Conservation (phyloP, 92 coral and sea anemone species). For the Heliopora coerulea region DNA sequence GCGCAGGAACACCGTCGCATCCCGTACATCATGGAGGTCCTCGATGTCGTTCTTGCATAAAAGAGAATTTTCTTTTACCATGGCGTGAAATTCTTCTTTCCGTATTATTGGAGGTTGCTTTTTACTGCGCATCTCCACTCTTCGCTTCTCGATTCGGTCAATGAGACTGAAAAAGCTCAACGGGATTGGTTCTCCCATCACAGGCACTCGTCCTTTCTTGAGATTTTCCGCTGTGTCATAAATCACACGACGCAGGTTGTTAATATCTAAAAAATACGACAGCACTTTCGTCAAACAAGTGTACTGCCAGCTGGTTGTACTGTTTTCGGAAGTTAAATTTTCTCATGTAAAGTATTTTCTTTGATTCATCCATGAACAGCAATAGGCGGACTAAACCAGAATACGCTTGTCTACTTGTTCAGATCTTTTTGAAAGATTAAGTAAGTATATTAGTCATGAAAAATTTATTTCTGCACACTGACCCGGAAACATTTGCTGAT, state of each 20-base stretch:
- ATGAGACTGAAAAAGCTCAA: slow-evolving; percentile 71
- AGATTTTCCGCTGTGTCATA: slow-evolving; percentile 72
- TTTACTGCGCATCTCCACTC: slow-evolving; percentile 49
- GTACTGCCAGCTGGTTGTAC: too few species aligned
- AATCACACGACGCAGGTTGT: slow-evolving; percentile 64
- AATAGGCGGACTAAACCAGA: too few species aligned
- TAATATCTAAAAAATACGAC: slow-evolving; percentile 57
- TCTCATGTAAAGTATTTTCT: too few species aligned
- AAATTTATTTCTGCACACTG: too few species aligned
- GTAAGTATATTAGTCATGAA: too few species aligned
- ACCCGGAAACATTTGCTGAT: too few species aligned
- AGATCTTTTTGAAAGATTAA: too few species aligned
- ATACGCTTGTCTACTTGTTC: too few species aligned
- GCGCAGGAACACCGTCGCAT: slow-evolving; percentile 78
- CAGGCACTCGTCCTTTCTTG: slow-evolving; percentile 63
- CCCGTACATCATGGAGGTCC: slow-evolving; percentile 75
- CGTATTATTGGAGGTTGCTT: slow-evolving; percentile 76
- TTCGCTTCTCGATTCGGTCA: slow-evolving; percentile 59
- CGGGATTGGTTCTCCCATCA: slow-evolving; percentile 94
- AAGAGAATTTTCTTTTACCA: slow-evolving; percentile 73
- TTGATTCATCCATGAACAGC: too few species aligned
- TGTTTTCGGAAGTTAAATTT: too few species aligned
- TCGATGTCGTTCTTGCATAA: slow-evolving; percentile 67
- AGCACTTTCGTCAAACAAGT: background rate
- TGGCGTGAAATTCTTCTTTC: slow-evolving; percentile 73